Percentiles rank a stretch among this genome's conserved stretches.
Evolutionary conservation across 2,888 invertebrate species (phyloP).

Genomic region (Rhingia rostrata): DNA sequence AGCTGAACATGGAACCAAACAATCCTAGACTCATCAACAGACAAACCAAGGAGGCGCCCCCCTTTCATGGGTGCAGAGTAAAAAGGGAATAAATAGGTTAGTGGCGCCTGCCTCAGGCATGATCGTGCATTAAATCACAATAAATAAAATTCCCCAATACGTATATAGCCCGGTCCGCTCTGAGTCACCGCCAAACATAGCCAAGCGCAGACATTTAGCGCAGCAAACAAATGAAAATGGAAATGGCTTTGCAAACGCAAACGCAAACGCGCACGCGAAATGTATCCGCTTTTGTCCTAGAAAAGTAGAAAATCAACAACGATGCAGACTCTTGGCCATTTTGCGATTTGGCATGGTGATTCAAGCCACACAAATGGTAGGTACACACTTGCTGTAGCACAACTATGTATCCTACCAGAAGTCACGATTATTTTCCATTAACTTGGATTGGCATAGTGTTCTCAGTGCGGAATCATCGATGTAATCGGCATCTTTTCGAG

Average conservation of each 20-base stretch:
- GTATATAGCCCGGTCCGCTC: constrained; percentile 13
- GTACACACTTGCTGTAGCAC: constrained; percentile 58
- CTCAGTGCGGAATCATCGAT: constrained; percentile 35
- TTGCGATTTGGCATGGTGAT: constrained; percentile 1
- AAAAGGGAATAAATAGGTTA: constrained; percentile 64
- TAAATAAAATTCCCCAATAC: constrained; percentile 55
- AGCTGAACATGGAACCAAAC: constrained; percentile 13
- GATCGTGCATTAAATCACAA: constrained; percentile 72
- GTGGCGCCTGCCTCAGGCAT: constrained; percentile 70
- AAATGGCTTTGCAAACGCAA: constrained; percentile 60
- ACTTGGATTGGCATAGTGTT: constrained; percentile 13
- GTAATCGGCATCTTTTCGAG: constrained; percentile 4
- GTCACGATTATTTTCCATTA: constrained; percentile 58
- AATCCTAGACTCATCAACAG: constrained; percentile 48
- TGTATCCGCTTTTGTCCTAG: constrained; percentile 73
- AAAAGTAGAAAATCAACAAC: constrained; percentile 67
- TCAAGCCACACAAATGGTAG: constrained; percentile 16
- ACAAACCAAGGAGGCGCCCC: not conserved
- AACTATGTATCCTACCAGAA: constrained; percentile 52
- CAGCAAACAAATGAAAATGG: constrained; percentile 57
- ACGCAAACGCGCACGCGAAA: constrained; percentile 61
- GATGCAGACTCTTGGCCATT: constrained; percentile 20
- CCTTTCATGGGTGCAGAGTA: not conserved
- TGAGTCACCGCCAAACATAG: constrained; percentile 51
- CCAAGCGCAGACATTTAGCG: constrained; percentile 52